Evolutionary conservation across 2,888 invertebrate species (phyloP).

Genomic region (Agrenia bidenticulata): DNA sequence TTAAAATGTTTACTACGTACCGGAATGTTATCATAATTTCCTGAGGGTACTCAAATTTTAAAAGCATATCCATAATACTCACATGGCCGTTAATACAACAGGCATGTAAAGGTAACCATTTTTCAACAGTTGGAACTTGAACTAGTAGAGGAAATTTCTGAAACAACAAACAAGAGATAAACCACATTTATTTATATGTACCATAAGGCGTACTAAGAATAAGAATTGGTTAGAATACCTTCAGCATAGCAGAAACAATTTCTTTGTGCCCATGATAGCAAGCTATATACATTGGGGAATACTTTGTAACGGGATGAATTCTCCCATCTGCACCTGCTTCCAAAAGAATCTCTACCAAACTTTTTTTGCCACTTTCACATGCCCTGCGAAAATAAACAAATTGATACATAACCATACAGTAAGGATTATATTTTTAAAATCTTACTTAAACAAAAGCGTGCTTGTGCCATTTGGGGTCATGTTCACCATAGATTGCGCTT

Average conservation of each 20-base stretch:
- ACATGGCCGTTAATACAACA: constrained; percentile 86
- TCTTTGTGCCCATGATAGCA: constrained; percentile 80
- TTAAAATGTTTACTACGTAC: constrained; percentile 54
- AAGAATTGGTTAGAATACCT: constrained; percentile 56
- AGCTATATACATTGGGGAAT: constrained; percentile 88
- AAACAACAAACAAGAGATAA: constrained; percentile 12
- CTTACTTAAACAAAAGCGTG: constrained; percentile 81
- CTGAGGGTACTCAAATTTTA: constrained; percentile 76
- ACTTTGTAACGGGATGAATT: constrained; percentile 84
- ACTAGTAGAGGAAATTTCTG: constrained; percentile 80
- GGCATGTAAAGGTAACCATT: constrained; percentile 89
- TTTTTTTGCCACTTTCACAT: constrained; percentile 78
- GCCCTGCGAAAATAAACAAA: constrained; percentile 58
- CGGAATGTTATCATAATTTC: constrained; percentile 65
- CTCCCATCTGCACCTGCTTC: constrained; percentile 84
- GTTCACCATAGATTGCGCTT: constrained; percentile 72
- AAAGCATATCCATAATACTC: constrained; percentile 72
- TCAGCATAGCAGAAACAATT: constrained; percentile 72
- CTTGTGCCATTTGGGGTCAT: constrained; percentile 85
- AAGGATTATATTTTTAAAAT: not conserved
- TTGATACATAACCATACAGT: not conserved
- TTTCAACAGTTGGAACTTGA: constrained; percentile 82
- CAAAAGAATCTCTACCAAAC: constrained; percentile 74
- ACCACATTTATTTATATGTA: not conserved
- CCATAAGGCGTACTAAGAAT: not conserved